phyloP scores from a whole-genome alignment of 2,113 vertebrate species.

The Steatornis caripensis region DNA sequence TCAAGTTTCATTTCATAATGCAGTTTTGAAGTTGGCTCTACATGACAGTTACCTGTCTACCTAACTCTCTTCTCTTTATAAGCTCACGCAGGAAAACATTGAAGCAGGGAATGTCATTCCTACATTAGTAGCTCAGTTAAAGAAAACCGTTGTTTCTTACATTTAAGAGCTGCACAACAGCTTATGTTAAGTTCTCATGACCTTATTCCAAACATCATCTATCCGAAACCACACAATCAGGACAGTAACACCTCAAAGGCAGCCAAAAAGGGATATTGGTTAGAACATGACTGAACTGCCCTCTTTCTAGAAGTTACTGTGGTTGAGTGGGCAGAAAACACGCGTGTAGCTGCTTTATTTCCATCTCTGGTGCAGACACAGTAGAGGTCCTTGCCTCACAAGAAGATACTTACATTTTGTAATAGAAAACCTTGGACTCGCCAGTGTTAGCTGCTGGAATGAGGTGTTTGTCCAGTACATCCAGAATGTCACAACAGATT shows the following conservation, averaged over 20 bases:
- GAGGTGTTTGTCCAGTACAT: constrained; percentile 97
- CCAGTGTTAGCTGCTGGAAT: constrained; percentile 94
- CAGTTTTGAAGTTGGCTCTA: not conserved
- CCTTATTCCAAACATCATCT: not conserved
- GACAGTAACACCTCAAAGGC: not conserved
- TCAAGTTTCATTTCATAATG: not conserved
- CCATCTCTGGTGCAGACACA: not conserved
- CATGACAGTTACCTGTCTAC: not conserved
- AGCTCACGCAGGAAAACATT: not conserved
- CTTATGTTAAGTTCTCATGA: not conserved
- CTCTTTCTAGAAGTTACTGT: not conserved
- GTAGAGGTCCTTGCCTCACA: not conserved
- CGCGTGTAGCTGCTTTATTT: not conserved
- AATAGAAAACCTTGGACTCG: constrained; percentile 99
- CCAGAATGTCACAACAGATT: constrained; percentile 97
- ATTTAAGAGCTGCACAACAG: not conserved
- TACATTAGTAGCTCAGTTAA: not conserved
- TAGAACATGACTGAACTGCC: not conserved
- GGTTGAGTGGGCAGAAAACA: not conserved
- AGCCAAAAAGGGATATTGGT: not conserved
- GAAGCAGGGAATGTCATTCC: not conserved
- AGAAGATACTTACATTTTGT: constrained; percentile 91
- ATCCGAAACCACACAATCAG: not conserved
- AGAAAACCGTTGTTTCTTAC: not conserved
- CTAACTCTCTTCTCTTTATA: not conserved